Conservation (phyloP, 1,140 invertebrate genomes). For the Diachasma alloeum region DNA sequence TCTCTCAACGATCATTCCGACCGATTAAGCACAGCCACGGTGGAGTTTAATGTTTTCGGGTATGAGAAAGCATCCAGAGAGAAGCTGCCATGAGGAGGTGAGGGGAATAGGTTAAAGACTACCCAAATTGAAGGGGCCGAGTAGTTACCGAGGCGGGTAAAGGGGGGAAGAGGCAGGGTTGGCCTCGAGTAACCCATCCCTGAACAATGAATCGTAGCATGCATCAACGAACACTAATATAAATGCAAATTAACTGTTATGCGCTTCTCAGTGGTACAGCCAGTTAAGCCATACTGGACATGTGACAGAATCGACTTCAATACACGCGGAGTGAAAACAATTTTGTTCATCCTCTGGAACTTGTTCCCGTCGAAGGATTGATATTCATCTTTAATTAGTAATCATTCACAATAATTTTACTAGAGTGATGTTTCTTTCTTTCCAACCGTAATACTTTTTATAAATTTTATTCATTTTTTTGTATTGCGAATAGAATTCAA, state of each 20-base stretch:
- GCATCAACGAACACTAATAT: slow-evolving; percentile 48
- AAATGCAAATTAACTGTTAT: slow-evolving; percentile 53
- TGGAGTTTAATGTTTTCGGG: neutral
- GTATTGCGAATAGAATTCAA: too few relatives aligned
- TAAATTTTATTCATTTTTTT: too few relatives aligned
- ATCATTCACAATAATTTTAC: neutral
- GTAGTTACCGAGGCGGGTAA: neutral
- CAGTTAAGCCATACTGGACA: neutral
- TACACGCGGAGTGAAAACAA: neutral
- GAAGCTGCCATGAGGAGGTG: neutral
- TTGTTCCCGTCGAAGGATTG: neutral
- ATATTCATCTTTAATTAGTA: neutral
- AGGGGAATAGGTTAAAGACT: neutral
- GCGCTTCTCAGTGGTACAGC: slow-evolving; percentile 14
- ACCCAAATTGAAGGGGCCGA: slow-evolving; percentile 16
- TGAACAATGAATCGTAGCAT: slow-evolving; percentile 43
- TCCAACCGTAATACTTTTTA: too few relatives aligned
- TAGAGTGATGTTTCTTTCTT: neutral
- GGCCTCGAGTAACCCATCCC: neutral
- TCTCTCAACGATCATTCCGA: slow-evolving; percentile 43
- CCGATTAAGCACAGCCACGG: slow-evolving; percentile 42
- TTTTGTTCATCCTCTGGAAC: neutral
- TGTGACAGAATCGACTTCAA: neutral
- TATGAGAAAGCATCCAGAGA: neutral
- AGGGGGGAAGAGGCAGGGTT: neutral